A percentile compares a stretch with the other conserved stretches of the same genome.
These are phyloP conservation scores for Martes martes DNA, from an alignment of 2,113 vertebrate species.

Conservation along the genomic window DNA sequence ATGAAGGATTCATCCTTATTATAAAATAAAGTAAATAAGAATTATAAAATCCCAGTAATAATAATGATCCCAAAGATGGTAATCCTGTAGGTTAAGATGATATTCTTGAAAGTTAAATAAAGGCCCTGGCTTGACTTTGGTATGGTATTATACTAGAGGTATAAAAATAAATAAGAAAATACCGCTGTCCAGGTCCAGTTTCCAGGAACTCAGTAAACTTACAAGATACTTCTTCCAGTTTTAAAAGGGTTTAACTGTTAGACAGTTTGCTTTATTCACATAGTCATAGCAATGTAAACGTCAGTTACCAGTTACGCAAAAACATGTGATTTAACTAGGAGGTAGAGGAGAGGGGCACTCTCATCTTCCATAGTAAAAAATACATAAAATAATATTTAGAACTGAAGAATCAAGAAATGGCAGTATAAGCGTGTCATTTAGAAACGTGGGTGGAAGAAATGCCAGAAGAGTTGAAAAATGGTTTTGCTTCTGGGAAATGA, in stretches of 20 bases:
- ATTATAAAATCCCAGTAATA: background rate
- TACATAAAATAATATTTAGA: background rate
- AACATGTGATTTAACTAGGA: background rate
- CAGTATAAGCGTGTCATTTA: background rate
- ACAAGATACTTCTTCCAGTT: background rate
- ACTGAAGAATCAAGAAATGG: background rate
- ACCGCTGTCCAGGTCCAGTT: background rate
- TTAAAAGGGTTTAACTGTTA: background rate
- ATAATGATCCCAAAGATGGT: background rate
- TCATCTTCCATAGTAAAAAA: background rate
- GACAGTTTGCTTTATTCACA: constrained; percentile 2
- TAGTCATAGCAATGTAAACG: background rate
- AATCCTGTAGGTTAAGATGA: background rate
- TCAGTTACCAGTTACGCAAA: background rate
- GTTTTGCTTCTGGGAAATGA: constrained; percentile 27
- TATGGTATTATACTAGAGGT: background rate
- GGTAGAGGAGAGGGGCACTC: background rate
- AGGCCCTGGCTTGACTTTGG: background rate
- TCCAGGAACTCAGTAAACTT: background rate
- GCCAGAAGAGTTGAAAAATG: background rate
- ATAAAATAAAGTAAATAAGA: background rate
- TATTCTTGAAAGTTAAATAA: background rate
- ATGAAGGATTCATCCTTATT: background rate
- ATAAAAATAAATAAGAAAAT: background rate
- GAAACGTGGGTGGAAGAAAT: background rate